Percentiles rank a stretch among this genome's conserved stretches.
phyloP scores from a whole-genome alignment of 2,888 invertebrate species.

The Parapristionchus giblindavisi region DNA sequence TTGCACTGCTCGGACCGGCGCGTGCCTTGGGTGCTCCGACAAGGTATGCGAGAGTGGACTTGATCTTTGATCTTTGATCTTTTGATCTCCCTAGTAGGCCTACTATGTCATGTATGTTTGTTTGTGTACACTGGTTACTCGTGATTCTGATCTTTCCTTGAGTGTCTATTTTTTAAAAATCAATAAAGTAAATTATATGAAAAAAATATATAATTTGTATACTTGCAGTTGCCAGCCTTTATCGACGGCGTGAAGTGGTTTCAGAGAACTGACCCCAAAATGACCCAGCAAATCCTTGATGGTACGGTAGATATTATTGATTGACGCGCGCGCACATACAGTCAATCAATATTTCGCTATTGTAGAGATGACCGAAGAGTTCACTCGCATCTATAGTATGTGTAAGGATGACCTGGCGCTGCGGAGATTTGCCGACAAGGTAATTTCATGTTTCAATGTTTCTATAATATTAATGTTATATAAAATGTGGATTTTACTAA shows the following conservation, averaged over 20 bases:
- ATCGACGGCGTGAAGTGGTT: slow-evolving; percentile 42
- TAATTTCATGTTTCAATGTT: not conserved
- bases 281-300: slow-evolving; percentile 42
- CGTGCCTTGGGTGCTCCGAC: not conserved
- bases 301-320: slow-evolving; percentile 30
- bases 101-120: too few species aligned
- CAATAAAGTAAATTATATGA: too few species aligned
- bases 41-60: not conserved
- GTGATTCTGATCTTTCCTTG: not conserved
- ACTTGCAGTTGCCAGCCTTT: slow-evolving; percentile 39
- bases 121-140: not conserved
- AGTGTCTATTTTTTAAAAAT: not conserved
- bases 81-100: not conserved
- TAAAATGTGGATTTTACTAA: too few species aligned
- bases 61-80: not conserved
- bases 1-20: slow-evolving; percentile 26
- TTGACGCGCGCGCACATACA: not conserved
- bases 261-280: slow-evolving; percentile 31
- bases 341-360: not conserved
- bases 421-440: slow-evolving; percentile 25
- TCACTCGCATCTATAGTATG: slow-evolving; percentile 45
- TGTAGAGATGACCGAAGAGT: slow-evolving; percentile 53
- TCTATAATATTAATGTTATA: not conserved
- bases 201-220: not conserved
- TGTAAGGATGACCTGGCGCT: slow-evolving; percentile 37